A percentile compares a stretch with the other conserved stretches of the same genome.
phyloP scores from a whole-genome alignment of 2,888 invertebrate species.

The Acanthosoma haemorrhoidale region DNA sequence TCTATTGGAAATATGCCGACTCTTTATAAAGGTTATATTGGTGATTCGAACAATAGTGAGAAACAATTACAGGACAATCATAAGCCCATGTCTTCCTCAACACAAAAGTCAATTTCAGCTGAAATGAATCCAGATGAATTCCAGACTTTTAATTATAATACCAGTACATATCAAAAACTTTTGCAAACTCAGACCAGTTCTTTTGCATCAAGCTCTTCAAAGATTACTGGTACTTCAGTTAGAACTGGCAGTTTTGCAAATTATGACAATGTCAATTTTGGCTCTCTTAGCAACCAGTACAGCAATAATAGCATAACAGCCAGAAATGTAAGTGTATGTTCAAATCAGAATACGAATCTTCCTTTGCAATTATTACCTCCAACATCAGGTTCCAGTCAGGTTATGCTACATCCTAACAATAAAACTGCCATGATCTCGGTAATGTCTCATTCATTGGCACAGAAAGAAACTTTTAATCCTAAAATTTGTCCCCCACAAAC shows the following conservation, averaged over 20 bases:
- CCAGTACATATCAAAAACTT: neutral
- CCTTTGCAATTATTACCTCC: neutral
- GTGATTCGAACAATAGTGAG: neutral
- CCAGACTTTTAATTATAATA: neutral
- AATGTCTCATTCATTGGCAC: neutral
- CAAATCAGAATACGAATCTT: neutral
- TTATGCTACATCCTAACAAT: neutral
- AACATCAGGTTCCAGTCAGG: neutral
- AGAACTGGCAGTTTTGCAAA: neutral
- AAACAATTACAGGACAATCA: neutral
- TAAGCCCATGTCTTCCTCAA: neutral
- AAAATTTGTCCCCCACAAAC: neutral
- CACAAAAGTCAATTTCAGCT: slow-evolving; percentile 3
- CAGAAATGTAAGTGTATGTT: neutral
- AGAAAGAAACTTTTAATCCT: neutral
- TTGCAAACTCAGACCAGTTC: neutral
- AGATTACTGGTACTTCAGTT: neutral
- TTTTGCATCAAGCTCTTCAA: neutral
- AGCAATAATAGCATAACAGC: neutral
- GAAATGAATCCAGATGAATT: neutral
- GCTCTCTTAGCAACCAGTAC: neutral
- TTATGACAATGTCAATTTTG: neutral
- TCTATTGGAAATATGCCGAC: neutral
- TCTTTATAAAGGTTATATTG: neutral
- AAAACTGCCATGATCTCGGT: neutral